phyloP scores from a whole-genome alignment of 2,888 invertebrate genomes.

The Pristionchus maxplancki region DNA sequence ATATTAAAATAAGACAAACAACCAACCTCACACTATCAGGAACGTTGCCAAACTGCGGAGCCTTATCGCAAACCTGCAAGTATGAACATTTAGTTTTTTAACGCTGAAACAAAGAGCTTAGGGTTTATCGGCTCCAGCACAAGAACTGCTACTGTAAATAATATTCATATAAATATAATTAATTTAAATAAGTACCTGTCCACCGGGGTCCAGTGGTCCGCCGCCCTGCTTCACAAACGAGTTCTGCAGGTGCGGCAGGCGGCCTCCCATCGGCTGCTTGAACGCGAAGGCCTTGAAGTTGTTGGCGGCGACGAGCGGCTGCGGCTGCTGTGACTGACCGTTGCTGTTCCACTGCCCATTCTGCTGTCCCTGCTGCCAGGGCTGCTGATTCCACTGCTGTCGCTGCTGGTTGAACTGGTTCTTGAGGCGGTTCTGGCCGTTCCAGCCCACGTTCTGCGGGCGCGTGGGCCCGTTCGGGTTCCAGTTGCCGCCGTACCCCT shows the following conservation, averaged over 20 bases:
- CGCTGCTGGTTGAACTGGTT: slow-evolving; percentile 43
- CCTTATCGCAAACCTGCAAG: slow-evolving; percentile 49
- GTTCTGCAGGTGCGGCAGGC: slow-evolving; percentile 49
- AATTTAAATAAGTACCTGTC: slow-evolving; percentile 30
- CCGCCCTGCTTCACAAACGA: slow-evolving; percentile 47
- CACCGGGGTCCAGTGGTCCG: neutral
- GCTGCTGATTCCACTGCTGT: neutral
- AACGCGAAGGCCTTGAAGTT: slow-evolving; percentile 36
- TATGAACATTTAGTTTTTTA: neutral
- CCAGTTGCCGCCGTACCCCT: slow-evolving; percentile 11
- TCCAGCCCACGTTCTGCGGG: slow-evolving; percentile 45
- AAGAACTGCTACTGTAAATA: neutral
- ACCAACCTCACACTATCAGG: slow-evolving; percentile 44
- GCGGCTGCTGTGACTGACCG: neutral
- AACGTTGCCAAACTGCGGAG: slow-evolving; percentile 45
- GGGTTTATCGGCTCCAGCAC: neutral
- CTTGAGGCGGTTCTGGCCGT: slow-evolving; percentile 34
- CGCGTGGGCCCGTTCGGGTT: neutral
- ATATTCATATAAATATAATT: neutral
- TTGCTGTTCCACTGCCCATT: neutral
- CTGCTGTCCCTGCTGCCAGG: neutral
- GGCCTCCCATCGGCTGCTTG: slow-evolving; percentile 5
- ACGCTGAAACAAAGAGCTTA: neutral
- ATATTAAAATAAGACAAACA: neutral
- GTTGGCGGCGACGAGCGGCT: neutral